Base-by-base conservation (phyloP, 2,797 vertebrate genomes). In the Acanthis flammea region DNA sequence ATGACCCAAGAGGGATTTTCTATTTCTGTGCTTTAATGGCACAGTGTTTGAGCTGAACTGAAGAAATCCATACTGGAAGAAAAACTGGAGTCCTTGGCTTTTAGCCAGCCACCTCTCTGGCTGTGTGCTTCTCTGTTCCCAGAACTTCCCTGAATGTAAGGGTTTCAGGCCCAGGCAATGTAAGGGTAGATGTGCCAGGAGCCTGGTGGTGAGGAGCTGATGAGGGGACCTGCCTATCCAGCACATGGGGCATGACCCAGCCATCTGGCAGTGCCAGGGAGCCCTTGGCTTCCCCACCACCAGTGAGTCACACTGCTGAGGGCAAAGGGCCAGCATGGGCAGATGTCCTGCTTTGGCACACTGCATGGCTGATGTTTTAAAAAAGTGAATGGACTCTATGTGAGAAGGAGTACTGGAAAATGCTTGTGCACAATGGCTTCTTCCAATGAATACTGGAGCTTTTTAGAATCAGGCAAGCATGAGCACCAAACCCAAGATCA, bases 241-340 rank as follows among this genome's bases (percentile, higher is more conserved):
- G 37, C 63, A 55, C 1, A 1, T 0, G 1, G 24, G 66, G 9
- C 45, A 71, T 0, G 4, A 10, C 47, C 6, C 16, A 24, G 60
- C 18, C 0, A 0, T 8, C 55, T 31, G 33, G 30, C 42, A 60
- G n/a, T 0, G 30, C 28, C 71, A 65, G 35, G 19, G 17, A 84
- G 37, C 28, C 48, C 48, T 63, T 74, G 84, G 14, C 51, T 74
- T 61, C 65, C 74, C 19, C n/a, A 53, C 4, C 33, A 19, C 7
- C 18, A 12, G 19, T 57, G 71, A 65, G 28, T 68, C 66, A 53
- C 7, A 0, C 30, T 73, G n/a, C 51, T 42, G 63, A 41, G 57
- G 37, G 18, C 54, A 16, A 48, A 35, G 51, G 33, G 42, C 51
- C 30, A 28, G 27, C 0, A 6, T 2, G 8, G 55, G 50, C 35